Evolutionary conservation across 2,113 vertebrate genomes (phyloP).

Genomic region (Upupa epops): DNA sequence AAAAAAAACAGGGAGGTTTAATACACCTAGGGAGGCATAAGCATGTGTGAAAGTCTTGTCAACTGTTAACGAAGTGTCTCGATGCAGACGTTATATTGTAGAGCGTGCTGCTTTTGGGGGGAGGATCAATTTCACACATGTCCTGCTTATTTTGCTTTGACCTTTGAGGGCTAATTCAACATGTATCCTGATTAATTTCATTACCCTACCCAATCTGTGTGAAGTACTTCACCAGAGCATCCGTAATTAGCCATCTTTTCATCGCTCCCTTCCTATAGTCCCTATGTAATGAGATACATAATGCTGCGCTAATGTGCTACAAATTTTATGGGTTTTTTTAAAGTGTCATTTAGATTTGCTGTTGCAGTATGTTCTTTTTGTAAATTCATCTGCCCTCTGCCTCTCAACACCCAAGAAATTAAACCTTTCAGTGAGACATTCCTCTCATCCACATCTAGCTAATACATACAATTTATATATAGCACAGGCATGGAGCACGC

Average conservation of each 20-base stretch:
- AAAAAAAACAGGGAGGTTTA: background rate
- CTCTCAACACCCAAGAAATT: slow-evolving; percentile 32
- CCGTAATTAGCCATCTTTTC: slow-evolving; percentile 29
- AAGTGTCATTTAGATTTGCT: slow-evolving; percentile 37
- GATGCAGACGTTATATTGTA: slow-evolving; percentile 43
- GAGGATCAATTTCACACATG: slow-evolving; percentile 25
- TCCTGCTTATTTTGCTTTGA: slow-evolving; percentile 44
- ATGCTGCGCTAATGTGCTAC: slow-evolving; percentile 37
- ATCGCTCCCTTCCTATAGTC: background rate
- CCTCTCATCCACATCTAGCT: background rate
- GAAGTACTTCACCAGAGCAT: slow-evolving; percentile 14
- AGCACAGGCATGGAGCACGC: background rate
- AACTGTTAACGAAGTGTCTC: slow-evolving; percentile 48
- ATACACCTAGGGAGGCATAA: slow-evolving; percentile 36
- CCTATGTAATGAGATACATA: background rate
- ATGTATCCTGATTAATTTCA: slow-evolving; percentile 38
- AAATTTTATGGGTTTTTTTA: slow-evolving; percentile 5
- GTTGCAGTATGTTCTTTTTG: background rate
- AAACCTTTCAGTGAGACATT: background rate
- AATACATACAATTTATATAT: background rate
- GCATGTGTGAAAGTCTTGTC: slow-evolving; percentile 55
- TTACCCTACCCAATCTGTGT: slow-evolving; percentile 7
- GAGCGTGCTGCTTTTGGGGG: background rate
- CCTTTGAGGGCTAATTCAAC: slow-evolving; percentile 42
- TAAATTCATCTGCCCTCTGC: slow-evolving; percentile 7